Conservation (phyloP, 2,888 invertebrate species). For the Penaeus monodon region DNA sequence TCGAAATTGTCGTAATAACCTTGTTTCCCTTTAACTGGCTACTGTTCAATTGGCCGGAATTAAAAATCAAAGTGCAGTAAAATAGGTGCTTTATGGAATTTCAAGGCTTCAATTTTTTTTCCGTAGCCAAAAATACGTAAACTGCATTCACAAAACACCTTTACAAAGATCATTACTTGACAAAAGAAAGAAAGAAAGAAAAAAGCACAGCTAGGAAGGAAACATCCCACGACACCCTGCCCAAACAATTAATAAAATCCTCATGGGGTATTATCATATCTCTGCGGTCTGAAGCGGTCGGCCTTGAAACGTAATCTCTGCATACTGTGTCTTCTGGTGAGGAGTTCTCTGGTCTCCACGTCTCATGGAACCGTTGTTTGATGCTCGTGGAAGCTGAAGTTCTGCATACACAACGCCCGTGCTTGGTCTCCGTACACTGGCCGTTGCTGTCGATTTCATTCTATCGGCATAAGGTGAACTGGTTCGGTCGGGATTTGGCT, state of each 20-base stretch:
- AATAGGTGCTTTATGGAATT: too few species aligned
- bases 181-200: neutral
- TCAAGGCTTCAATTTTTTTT: too few species aligned
- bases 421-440: slow-evolving; percentile 26
- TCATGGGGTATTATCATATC: slow-evolving; percentile 15
- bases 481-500: slow-evolving; percentile 20
- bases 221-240: neutral
- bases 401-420: slow-evolving; percentile 69
- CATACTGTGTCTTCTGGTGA: slow-evolving; percentile 45
- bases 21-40: too few species aligned
- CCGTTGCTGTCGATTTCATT: slow-evolving; percentile 4
- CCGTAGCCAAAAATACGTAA: too few species aligned
- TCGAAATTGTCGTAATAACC: too few species aligned
- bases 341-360: slow-evolving; percentile 15
- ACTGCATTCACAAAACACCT: too few species aligned
- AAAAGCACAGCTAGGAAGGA: neutral
- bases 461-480: slow-evolving; percentile 22
- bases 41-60: too few species aligned
- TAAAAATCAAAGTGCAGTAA: too few species aligned
- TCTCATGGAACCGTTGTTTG: slow-evolving; percentile 68
- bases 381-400: slow-evolving; percentile 69
- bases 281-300: slow-evolving; percentile 51
- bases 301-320: slow-evolving; percentile 55
- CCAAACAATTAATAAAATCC: neutral
- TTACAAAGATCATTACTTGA: too few species aligned